A percentile compares a stretch with the other conserved stretches of the same genome.
Conservation (phyloP, 2,797 vertebrate genomes). For the Artibeus lituratus region DNA sequence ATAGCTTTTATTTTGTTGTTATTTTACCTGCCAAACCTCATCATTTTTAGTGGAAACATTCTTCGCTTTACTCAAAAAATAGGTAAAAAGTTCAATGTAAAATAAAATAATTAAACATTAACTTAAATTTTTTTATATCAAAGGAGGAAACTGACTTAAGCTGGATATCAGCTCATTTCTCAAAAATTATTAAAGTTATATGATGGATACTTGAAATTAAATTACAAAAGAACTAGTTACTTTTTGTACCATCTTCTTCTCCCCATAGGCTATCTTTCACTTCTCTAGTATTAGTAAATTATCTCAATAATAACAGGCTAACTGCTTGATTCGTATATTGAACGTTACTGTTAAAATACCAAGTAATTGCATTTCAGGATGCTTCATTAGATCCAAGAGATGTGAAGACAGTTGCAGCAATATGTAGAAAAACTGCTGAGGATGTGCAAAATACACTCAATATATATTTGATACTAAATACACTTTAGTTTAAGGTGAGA, state of each 20-base stretch:
- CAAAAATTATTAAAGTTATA: neutral
- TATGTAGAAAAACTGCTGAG: neutral
- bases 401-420: neutral
- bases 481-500: neutral
- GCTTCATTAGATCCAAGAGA: neutral
- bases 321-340: neutral
- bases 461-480: neutral
- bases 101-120: neutral
- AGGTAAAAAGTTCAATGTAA: neutral
- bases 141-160: neutral
- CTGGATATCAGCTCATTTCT: neutral
- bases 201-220: neutral
- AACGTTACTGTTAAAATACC: neutral
- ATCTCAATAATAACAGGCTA: neutral
- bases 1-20: neutral
- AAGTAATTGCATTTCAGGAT: neutral
- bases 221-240: neutral
- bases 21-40: neutral
- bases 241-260: neutral
- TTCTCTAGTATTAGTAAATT: neutral
- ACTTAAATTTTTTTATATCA: neutral
- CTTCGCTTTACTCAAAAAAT: neutral
- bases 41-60: neutral
- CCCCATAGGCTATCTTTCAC: neutral
- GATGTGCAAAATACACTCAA: neutral